These are phyloP conservation scores for Tympanoctomys barrerae DNA, from an alignment of 2,797 vertebrate genomes.

Conservation along the genomic window DNA sequence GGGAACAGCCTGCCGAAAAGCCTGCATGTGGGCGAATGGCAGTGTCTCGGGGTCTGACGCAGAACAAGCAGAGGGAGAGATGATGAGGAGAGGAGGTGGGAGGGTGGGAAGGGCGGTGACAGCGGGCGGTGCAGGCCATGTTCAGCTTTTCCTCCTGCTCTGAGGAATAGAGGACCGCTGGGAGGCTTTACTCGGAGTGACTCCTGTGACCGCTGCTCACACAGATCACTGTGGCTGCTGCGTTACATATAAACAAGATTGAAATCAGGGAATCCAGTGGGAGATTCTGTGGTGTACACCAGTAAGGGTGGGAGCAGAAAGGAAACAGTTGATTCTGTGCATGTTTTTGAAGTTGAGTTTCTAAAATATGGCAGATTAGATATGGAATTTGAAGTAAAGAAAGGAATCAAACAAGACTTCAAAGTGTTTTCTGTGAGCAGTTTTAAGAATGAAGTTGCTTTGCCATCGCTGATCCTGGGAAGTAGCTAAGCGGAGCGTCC, in stretches of 20 bases:
- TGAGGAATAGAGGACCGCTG: not conserved
- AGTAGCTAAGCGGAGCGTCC: not conserved
- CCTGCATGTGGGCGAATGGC: not conserved
- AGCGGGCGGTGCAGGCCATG: not conserved
- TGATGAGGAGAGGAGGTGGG: no score
- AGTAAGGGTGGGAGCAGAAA: not conserved
- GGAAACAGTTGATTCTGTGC: not conserved
- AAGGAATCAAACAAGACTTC: not conserved
- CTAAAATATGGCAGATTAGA: not conserved
- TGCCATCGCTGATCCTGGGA: not conserved
- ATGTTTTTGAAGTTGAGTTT: not conserved
- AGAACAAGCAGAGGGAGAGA: not conserved
- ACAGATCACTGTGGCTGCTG: not conserved
- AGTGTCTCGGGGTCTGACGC: not conserved
- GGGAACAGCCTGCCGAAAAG: not conserved
- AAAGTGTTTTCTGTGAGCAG: not conserved
- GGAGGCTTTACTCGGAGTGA: not conserved
- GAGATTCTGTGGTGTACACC: not conserved
- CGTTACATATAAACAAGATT: no score
- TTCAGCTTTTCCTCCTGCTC: not conserved
- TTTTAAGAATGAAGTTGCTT: not conserved
- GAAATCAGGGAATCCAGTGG: not conserved
- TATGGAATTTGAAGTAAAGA: not conserved
- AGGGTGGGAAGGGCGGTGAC: no score
- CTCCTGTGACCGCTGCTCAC: not conserved